phyloP scores from a whole-genome alignment of 2,113 vertebrate genomes.

The Myxocyprinus asiaticus region DNA sequence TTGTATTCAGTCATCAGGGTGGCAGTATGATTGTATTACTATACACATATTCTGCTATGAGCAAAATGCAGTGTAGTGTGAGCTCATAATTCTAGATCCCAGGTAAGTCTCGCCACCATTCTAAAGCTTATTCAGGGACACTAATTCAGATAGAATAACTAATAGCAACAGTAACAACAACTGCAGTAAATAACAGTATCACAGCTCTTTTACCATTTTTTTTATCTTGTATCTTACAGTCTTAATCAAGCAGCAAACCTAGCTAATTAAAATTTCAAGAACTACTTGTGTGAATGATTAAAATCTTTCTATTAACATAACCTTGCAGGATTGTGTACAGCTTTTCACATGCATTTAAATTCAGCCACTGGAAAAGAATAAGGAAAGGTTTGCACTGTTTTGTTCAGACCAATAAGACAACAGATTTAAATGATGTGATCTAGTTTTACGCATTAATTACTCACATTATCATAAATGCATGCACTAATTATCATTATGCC shows the following conservation, averaged over 20 bases:
- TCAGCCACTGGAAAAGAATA: too few relatives aligned
- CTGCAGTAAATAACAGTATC: not conserved
- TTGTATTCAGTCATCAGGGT: not conserved
- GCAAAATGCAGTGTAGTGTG: not conserved
- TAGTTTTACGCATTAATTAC: slow-evolving; percentile 2
- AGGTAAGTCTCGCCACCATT: not conserved
- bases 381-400: too few relatives aligned
- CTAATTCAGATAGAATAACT: slow-evolving; percentile 6
- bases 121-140: slow-evolving; percentile 7
- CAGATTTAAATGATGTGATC: too few relatives aligned
- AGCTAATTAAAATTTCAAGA: slow-evolving; percentile 17
- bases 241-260: not conserved
- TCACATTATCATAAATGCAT: slow-evolving; percentile 13
- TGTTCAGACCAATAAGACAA: too few relatives aligned
- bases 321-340: too few relatives aligned
- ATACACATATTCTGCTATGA: not conserved
- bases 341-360: too few relatives aligned
- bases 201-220: not conserved
- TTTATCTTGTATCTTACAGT: not conserved
- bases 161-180: slow-evolving; percentile 4
- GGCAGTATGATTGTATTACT: not conserved
- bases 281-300: not conserved
- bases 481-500: slow-evolving; percentile 24
- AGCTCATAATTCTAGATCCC: slow-evolving; percentile 9
- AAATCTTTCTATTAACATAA: not conserved